phyloP scores from a whole-genome alignment of 2,888 invertebrate genomes.

The Ommatoiulus sabulosus region DNA sequence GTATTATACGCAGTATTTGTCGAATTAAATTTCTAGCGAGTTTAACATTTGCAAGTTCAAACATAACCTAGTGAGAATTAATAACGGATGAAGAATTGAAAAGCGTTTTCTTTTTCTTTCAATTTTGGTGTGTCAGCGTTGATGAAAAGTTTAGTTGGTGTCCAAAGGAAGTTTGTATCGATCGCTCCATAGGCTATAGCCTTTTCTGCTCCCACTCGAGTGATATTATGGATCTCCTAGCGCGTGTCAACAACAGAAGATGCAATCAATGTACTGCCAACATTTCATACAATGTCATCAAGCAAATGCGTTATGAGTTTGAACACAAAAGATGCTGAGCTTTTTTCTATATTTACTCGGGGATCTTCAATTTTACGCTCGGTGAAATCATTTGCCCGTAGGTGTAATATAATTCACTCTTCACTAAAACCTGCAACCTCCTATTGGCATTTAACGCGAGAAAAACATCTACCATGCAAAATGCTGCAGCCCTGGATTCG shows the following conservation, averaged over 20 bases:
- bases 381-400: slow-evolving; percentile 51
- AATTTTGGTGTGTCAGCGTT: slow-evolving; percentile 3
- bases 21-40: too few species aligned
- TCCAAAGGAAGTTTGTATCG: slow-evolving; percentile 22
- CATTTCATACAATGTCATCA: slow-evolving; percentile 53
- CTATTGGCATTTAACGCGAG: slow-evolving; percentile 46
- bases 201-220: slow-evolving; percentile 3
- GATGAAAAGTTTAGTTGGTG: slow-evolving; percentile 28
- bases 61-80: background rate
- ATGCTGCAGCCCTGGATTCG: background rate
- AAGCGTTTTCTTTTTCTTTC: background rate
- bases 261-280: slow-evolving; percentile 52
- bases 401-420: slow-evolving; percentile 52
- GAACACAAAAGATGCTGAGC: slow-evolving; percentile 49
- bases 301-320: slow-evolving; percentile 50
- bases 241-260: slow-evolving; percentile 52
- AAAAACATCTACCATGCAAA: slow-evolving; percentile 21
- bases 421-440: slow-evolving; percentile 36
- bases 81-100: background rate
- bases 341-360: slow-evolving; percentile 45
- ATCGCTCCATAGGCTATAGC: background rate
- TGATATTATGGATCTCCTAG: slow-evolving; percentile 50
- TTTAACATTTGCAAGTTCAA: background rate
- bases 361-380: slow-evolving; percentile 53
- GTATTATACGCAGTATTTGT: too few species aligned